Conservation (phyloP, 2,888 invertebrate species). For the Catotricha subobsoleta region DNA sequence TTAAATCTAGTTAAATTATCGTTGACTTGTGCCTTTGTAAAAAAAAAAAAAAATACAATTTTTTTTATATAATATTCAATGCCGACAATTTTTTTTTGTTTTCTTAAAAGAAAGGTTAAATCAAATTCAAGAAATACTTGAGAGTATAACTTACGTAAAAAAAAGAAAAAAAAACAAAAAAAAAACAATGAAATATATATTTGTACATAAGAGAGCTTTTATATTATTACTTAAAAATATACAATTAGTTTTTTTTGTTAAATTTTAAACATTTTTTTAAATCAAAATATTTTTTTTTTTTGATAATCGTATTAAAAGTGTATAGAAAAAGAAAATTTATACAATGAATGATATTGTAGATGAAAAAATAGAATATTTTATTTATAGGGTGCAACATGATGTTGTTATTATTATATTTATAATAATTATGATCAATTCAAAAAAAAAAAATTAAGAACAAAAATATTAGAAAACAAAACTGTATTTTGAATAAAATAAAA, state of each 20-base stretch:
- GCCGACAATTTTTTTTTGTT: too few species aligned
- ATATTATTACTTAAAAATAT: too few species aligned
- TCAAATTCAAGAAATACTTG: too few species aligned
- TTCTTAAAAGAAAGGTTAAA: too few species aligned
- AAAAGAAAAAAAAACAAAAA: too few species aligned
- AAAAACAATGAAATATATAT: too few species aligned
- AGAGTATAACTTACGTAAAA: too few species aligned
- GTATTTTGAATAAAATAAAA: constrained; percentile 2
- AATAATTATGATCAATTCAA: neutral
- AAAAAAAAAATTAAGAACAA: neutral
- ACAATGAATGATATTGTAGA: neutral
- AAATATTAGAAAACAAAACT: neutral
- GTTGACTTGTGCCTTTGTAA: constrained; percentile 8
- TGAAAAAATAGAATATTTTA: neutral
- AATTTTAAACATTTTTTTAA: neutral
- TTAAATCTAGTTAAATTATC: constrained; percentile 1
- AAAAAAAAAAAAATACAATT: neutral
- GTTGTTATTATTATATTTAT: constrained; percentile 1
- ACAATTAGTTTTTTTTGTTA: too few species aligned
- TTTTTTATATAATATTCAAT: too few species aligned
- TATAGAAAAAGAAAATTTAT: too few species aligned
- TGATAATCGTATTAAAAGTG: too few species aligned
- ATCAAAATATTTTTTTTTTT: neutral
- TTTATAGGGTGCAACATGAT: constrained; percentile 1
- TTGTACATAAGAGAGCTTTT: too few species aligned